A percentile compares a stretch with the other conserved stretches of the same genome.
Evolutionary conservation across 1,140 invertebrate species (phyloP).

Genomic region (Hyposmocoma kahamanoa): DNA sequence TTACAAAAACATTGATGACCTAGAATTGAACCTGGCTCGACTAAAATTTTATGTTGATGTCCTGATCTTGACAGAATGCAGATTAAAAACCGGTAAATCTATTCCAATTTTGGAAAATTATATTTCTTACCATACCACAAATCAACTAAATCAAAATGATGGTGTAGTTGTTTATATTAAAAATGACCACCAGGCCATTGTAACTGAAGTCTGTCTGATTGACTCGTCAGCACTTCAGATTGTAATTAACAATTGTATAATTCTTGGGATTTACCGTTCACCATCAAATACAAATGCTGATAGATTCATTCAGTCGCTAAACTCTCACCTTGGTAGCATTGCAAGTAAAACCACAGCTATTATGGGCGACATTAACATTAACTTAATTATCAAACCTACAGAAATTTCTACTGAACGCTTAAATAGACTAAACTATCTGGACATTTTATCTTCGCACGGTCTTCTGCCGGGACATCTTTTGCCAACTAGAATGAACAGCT

Average conservation of each 20-base stretch:
- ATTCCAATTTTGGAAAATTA: slow-evolving; percentile 1
- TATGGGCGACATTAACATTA: neutral
- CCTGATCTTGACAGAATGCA: slow-evolving; percentile 9
- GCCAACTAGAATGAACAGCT: slow-evolving; percentile 6
- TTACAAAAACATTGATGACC: slow-evolving; percentile 10
- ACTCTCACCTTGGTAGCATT: neutral
- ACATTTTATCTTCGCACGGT: neutral
- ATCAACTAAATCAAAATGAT: slow-evolving; percentile 9
- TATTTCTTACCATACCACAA: neutral
- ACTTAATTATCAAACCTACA: neutral
- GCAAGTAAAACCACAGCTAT: neutral
- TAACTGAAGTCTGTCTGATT: neutral
- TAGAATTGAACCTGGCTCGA: neutral
- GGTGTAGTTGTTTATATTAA: slow-evolving; percentile 10
- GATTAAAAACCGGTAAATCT: neutral
- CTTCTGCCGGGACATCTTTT: slow-evolving; percentile 4
- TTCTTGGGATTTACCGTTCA: slow-evolving; percentile 12
- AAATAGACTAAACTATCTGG: slow-evolving; percentile 4
- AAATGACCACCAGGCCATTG: neutral
- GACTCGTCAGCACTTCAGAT: neutral
- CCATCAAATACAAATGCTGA: slow-evolving; percentile 4
- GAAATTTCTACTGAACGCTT: neutral
- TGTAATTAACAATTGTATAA: slow-evolving; percentile 5
- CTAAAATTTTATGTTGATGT: slow-evolving; percentile 1
- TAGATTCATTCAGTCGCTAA: neutral